phyloP scores from a whole-genome alignment of 2,113 vertebrate species.

The Camelus dromedarius region DNA sequence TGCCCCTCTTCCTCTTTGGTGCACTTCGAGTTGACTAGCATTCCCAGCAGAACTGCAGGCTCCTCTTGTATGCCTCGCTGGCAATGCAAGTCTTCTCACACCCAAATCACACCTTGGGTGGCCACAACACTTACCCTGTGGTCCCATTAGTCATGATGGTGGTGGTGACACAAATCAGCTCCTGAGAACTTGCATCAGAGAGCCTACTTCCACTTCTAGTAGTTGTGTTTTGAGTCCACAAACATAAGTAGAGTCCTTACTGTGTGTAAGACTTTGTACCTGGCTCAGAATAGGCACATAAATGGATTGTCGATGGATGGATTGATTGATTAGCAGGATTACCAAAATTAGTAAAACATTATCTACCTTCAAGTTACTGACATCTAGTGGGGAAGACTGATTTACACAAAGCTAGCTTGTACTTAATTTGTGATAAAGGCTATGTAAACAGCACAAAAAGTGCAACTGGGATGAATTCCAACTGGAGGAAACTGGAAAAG shows the following conservation, averaged over 20 bases:
- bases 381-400: neutral
- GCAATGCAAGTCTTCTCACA: neutral
- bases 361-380: slow-evolving; percentile 46
- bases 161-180: neutral
- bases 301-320: slow-evolving; percentile 62
- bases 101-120: neutral
- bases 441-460: neutral
- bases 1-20: neutral
- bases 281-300: slow-evolving; percentile 39
- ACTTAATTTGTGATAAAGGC: slow-evolving; percentile 8
- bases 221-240: slow-evolving; percentile 34
- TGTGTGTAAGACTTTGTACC: slow-evolving; percentile 38
- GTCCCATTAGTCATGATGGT: slow-evolving; percentile 54
- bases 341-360: slow-evolving; percentile 60
- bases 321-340: slow-evolving; percentile 53
- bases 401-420: neutral
- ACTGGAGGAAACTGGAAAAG: slow-evolving; percentile 1
- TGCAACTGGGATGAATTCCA: neutral
- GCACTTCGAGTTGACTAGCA: neutral
- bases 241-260: slow-evolving; percentile 41
- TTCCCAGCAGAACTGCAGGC: neutral
- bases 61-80: neutral
- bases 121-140: neutral
- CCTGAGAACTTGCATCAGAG: slow-evolving; percentile 28
- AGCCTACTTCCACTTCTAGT: slow-evolving; percentile 49